A percentile compares a stretch with the other conserved stretches of the same genome.
Evolutionary conservation across 2,888 invertebrate species (phyloP).

Genomic region (Caradrina kadenii): DNA sequence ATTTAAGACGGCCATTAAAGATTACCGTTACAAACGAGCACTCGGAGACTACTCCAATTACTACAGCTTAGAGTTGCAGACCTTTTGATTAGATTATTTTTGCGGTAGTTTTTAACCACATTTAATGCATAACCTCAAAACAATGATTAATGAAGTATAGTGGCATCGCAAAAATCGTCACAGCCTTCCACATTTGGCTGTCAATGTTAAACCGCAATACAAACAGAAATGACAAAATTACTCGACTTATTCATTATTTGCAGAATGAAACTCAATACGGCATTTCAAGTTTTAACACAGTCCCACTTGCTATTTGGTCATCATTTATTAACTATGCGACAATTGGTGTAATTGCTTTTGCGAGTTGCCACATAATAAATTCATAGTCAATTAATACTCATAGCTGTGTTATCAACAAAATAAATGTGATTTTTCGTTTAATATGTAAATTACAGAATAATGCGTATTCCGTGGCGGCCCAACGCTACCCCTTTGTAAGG

Average conservation of each 20-base stretch:
- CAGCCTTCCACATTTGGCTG: background rate
- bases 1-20: too few relatives aligned
- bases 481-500: slow-evolving; percentile 19
- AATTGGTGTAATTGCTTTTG: slow-evolving; percentile 49
- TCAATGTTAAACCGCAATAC: slow-evolving; percentile 17
- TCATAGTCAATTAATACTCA: slow-evolving; percentile 54
- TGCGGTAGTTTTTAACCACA: slow-evolving; percentile 7
- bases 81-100: slow-evolving; percentile 6
- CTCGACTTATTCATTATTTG: background rate
- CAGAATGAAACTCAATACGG: slow-evolving; percentile 10
- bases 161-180: background rate
- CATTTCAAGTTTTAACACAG: slow-evolving; percentile 8
- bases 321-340: slow-evolving; percentile 37
- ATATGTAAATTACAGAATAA: slow-evolving; percentile 59
- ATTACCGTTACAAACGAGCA: too few relatives aligned
- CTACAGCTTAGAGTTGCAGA: background rate
- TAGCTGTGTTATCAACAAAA: slow-evolving; percentile 34
- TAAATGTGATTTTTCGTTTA: slow-evolving; percentile 58
- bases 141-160: background rate
- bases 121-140: background rate
- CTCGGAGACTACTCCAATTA: background rate
- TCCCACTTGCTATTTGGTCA: slow-evolving; percentile 1
- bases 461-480: slow-evolving; percentile 19
- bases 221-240: slow-evolving; percentile 2
- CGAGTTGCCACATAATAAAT: slow-evolving; percentile 48